Evolutionary conservation across 2,113 vertebrate genomes (phyloP).

Genomic region (Rafetus swinhoei): DNA sequence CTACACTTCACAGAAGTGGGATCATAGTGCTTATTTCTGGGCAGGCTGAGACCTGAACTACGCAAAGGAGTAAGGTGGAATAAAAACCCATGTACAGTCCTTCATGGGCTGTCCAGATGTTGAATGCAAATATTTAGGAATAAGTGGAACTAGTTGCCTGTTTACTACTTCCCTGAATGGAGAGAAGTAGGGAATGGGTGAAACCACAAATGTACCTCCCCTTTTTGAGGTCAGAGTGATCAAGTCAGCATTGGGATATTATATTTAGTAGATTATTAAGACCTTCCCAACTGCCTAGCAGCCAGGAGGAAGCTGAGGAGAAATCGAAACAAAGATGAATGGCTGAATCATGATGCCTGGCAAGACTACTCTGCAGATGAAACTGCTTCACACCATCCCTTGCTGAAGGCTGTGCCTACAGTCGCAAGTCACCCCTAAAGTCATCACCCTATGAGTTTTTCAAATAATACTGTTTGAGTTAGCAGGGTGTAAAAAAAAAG

Average conservation of each 20-base stretch:
- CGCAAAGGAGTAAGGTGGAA: neutral
- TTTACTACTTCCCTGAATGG: neutral
- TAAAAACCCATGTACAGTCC: neutral
- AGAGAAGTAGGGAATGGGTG: neutral
- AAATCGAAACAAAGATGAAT: neutral
- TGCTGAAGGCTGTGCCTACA: neutral
- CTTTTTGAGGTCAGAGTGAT: neutral
- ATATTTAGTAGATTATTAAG: neutral
- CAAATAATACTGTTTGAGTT: neutral
- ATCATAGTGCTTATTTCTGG: neutral
- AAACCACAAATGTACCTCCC: neutral
- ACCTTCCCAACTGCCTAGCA: neutral
- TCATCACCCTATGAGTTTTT: neutral
- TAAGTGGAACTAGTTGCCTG: neutral
- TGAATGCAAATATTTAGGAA: neutral
- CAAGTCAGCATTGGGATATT: neutral
- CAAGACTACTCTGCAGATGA: neutral
- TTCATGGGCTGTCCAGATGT: neutral
- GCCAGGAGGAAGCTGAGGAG: neutral
- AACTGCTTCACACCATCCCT: neutral
- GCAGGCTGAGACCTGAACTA: neutral
- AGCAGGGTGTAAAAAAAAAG: neutral
- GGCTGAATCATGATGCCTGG: neutral
- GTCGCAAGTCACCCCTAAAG: neutral
- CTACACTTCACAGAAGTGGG: neutral